These are phyloP conservation scores for Hippocampus barbouri DNA, from an alignment of 2,113 vertebrate species.

Conservation along the genomic window DNA sequence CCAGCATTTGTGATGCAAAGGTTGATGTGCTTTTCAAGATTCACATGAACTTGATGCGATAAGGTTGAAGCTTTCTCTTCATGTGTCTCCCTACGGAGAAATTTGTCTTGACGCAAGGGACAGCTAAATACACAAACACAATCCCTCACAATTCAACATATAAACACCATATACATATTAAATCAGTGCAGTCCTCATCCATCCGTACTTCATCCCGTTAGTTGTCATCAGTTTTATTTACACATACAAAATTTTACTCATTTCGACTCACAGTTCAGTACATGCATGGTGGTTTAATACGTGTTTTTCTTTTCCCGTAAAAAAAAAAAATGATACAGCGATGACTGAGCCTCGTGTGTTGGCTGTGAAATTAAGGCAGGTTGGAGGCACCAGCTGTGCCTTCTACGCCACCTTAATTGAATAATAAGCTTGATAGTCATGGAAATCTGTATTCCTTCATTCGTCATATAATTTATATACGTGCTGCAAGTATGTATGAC, in stretches of 20 bases:
- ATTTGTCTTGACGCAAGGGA: background rate
- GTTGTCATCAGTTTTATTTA: background rate
- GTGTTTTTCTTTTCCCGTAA: background rate
- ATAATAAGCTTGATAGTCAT: background rate
- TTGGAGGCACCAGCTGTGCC: constrained; percentile 55
- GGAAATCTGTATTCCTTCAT: background rate
- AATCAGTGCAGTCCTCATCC: background rate
- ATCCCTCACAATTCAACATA: background rate
- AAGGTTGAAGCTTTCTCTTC: background rate
- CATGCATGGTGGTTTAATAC: background rate
- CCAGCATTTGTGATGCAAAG: background rate
- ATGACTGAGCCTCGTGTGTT: constrained; percentile 43
- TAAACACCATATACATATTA: background rate
- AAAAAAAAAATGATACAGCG: background rate
- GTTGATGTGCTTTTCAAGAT: background rate
- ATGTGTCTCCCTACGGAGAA: background rate
- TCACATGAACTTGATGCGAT: background rate
- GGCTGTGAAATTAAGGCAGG: constrained; percentile 43
- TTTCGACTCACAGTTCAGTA: background rate
- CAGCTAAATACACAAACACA: background rate
- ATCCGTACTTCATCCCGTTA: background rate
- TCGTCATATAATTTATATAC: background rate
- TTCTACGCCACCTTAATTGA: constrained; percentile 1
- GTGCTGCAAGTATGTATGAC: background rate
- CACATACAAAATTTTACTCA: background rate